Percentiles rank a stretch among this genome's conserved stretches.
These are phyloP conservation scores for Chelon labrosus DNA, from an alignment of 2,797 vertebrate species.

Conservation along the genomic window DNA sequence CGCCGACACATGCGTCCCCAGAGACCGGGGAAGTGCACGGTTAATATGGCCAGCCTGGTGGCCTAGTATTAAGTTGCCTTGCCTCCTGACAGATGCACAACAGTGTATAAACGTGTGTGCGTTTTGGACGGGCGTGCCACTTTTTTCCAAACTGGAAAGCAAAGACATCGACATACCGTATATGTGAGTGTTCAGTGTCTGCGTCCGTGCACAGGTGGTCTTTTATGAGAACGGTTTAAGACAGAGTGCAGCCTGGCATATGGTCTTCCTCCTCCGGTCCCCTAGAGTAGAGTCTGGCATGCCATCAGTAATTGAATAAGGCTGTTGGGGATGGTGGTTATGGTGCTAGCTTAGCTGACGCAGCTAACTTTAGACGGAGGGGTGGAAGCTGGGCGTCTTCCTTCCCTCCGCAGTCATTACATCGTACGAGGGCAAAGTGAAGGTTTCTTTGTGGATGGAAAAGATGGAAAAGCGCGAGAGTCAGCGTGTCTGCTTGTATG, in stretches of 20 bases:
- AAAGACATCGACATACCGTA: neutral
- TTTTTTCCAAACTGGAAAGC: slow-evolving; percentile 4
- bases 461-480: neutral
- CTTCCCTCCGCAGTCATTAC: slow-evolving; percentile 10
- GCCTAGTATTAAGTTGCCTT: slow-evolving; percentile 48
- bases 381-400: slow-evolving; percentile 7
- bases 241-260: slow-evolving; percentile 7
- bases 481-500: neutral
- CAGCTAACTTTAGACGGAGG: slow-evolving; percentile 50
- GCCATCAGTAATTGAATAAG: slow-evolving; percentile 49
- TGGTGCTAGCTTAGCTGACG: slow-evolving; percentile 23
- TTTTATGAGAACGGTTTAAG: neutral
- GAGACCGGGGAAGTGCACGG: slow-evolving; percentile 11
- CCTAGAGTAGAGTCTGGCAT: slow-evolving; percentile 22
- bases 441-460: neutral
- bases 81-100: slow-evolving; percentile 55
- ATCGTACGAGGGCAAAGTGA: slow-evolving; percentile 5
- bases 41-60: slow-evolving; percentile 26
- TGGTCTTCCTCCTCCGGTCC: slow-evolving; percentile 7
- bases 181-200: neutral
- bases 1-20: slow-evolving; percentile 5
- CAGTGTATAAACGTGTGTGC: slow-evolving; percentile 25
- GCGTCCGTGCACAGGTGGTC: neutral
- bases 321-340: slow-evolving; percentile 29
- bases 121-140: neutral